A percentile compares a stretch with the other conserved stretches of the same genome.
phyloP scores from a whole-genome alignment of 1,140 invertebrate species.

The Medauroidea extradentata region DNA sequence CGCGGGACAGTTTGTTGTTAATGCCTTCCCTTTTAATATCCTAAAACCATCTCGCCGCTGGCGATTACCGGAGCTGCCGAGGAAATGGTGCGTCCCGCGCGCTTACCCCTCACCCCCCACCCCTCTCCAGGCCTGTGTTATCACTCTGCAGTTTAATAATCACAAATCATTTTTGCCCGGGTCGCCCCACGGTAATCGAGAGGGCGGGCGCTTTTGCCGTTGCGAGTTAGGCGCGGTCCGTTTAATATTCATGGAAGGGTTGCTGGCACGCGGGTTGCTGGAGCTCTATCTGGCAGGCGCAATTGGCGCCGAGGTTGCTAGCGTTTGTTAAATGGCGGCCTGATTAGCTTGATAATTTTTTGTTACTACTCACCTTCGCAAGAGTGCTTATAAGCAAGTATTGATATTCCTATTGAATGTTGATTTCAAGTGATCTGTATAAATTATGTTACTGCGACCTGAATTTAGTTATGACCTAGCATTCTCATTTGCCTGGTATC shows the following conservation, averaged over 20 bases:
- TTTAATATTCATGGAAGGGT: constrained; percentile 8
- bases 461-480: too few species aligned
- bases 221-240: neutral
- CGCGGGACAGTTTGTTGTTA: constrained; percentile 3
- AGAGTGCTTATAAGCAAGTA: too few species aligned
- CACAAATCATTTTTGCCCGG: constrained; percentile 10
- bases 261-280: neutral
- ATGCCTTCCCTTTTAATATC: constrained; percentile 16
- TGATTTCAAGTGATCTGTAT: too few species aligned
- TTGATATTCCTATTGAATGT: too few species aligned
- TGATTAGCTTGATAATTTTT: too few species aligned
- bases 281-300: neutral
- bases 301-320: too few species aligned
- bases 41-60: constrained; percentile 9
- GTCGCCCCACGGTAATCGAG: neutral
- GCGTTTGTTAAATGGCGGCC: too few species aligned
- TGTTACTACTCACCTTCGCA: too few species aligned
- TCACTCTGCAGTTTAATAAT: constrained; percentile 8
- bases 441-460: too few species aligned
- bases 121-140: neutral
- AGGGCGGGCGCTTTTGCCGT: neutral
- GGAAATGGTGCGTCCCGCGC: constrained; percentile 8
- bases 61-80: neutral
- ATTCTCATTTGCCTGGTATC: too few species aligned
- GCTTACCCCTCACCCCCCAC: neutral